Base-by-base conservation (phyloP, 2,888 invertebrate genomes). In the Trissolcus japonicus region DNA sequence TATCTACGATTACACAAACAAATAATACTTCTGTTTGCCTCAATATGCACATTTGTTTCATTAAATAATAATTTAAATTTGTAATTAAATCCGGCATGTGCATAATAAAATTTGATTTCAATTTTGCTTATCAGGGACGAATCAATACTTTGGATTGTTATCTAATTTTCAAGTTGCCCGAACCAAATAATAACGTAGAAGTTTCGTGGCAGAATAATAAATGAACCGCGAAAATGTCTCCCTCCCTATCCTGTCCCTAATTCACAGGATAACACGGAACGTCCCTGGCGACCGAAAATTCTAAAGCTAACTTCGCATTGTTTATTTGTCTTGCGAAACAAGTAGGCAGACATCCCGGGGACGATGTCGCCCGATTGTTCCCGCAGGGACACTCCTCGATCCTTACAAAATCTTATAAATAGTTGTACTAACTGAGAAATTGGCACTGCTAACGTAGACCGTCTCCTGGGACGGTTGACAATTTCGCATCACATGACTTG, bases 171-270 rank as follows among this genome's bases (percentile, higher is more conserved):
- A 35, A 35, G 35, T 35, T 35, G 35, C 11, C 35, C 35, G 67
- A 73, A 19, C 55, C 68, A 60, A 77, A 72, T 77, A 66, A 77
- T 68, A 63, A 35, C 9, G 35, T 65, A 17, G 35, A 43, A 78
- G 72, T 77, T 73, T 79, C 79, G 78, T 80, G 82, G 79, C 81
- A 80, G 85, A 86, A 85, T 86, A 86, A 83, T 85, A 86, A 86
- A 86, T 85, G 85, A 86, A 85, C 86, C 86, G 84, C 79, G 80
- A 86, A 85, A 85, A 85, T 82, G 81, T 16, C 61, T 51, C 81
- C n/a, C 80, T 80, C 82, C 81, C 80, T 80, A 6, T 4, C 2
- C 35, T 11, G 35, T 80, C 79, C 72, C 68, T 66, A 78, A 63
- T 63, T 56, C 55, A 50, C 46, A 11, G 66, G 19, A 62, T 61